These are phyloP conservation scores for Nasonia giraulti DNA, from an alignment of 1,140 invertebrate species.

Conservation along the genomic window DNA sequence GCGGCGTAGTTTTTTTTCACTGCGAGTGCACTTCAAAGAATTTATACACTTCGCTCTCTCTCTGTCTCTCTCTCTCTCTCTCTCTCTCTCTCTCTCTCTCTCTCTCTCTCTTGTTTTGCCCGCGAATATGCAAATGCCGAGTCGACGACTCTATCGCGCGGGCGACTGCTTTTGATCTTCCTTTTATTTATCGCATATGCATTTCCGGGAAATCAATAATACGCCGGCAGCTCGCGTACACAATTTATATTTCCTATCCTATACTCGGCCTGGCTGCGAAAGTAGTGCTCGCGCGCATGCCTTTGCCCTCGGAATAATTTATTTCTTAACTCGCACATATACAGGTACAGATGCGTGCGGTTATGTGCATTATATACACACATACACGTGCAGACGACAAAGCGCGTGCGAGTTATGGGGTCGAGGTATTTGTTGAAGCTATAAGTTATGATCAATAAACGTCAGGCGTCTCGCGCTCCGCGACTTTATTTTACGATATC, in stretches of 20 bases:
- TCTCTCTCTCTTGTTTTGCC: constrained; percentile 12
- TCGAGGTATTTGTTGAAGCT: constrained; percentile 43
- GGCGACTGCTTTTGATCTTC: constrained; percentile 29
- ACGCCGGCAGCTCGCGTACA: background rate
- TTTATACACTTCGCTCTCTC: constrained; percentile 16
- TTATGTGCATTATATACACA: too few relatives aligned
- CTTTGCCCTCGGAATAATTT: constrained; percentile 39
- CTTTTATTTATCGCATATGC: constrained; percentile 19
- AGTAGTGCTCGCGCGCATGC: background rate
- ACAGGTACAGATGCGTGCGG: background rate
- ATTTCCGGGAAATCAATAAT: constrained; percentile 34
- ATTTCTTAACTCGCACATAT: constrained; percentile 27
- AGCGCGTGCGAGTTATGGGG: constrained; percentile 28
- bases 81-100: background rate
- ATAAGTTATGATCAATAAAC: constrained; percentile 50
- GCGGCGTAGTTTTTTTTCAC: constrained; percentile 23
- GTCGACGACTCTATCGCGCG: constrained; percentile 22
- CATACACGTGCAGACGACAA: too few relatives aligned
- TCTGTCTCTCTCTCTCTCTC: constrained; percentile 16
- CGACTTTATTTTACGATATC: constrained; percentile 50
- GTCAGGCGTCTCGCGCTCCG: constrained; percentile 29
- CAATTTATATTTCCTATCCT: constrained; percentile 38
- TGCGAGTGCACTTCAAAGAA: constrained; percentile 40
- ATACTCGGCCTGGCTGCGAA: background rate
- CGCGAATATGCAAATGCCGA: constrained; percentile 41